phyloP scores from a whole-genome alignment of 2,113 vertebrate species.

The Xiphophorus couchianus region DNA sequence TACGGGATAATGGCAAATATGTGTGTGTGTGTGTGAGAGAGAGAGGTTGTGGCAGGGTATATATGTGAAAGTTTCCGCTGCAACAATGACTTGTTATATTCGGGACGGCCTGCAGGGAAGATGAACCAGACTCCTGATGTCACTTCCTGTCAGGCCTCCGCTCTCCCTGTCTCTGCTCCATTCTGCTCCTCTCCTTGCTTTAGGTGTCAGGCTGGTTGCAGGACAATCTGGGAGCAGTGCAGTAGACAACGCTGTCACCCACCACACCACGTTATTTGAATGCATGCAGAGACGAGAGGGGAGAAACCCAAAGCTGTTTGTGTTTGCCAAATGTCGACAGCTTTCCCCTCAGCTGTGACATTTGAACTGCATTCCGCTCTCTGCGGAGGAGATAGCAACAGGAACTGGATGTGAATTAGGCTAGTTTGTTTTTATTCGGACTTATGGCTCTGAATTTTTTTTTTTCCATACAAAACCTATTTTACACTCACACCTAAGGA shows the following conservation, averaged over 20 bases:
- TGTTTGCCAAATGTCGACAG: not conserved
- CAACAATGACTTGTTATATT: slow-evolving; percentile 10
- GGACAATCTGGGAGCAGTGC: not conserved
- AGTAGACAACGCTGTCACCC: not conserved
- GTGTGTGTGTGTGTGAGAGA: slow-evolving; percentile 1
- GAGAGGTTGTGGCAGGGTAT: not conserved
- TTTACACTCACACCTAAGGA: too few relatives aligned
- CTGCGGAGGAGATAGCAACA: too few relatives aligned
- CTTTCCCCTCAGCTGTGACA: not conserved
- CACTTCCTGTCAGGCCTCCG: slow-evolving; percentile 5
- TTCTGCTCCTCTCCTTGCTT: not conserved
- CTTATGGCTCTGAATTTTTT: too few relatives aligned
- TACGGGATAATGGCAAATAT: slow-evolving; percentile 6
- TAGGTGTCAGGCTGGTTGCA: not conserved
- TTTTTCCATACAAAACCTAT: too few relatives aligned
- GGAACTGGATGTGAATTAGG: not conserved
- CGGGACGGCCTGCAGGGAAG: slow-evolving; percentile 14
- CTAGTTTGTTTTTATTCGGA: not conserved
- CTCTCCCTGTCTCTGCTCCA: not conserved
- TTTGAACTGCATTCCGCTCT: not conserved
- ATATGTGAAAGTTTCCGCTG: not conserved
- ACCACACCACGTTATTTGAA: not conserved
- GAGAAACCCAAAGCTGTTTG: not conserved
- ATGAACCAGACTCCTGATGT: slow-evolving; percentile 6
- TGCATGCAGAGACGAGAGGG: not conserved